Percentiles rank a stretch among this genome's conserved stretches.
These are phyloP conservation scores for Cantharis lateralis DNA, from an alignment of 2,888 invertebrate genomes.

Conservation along the genomic window DNA sequence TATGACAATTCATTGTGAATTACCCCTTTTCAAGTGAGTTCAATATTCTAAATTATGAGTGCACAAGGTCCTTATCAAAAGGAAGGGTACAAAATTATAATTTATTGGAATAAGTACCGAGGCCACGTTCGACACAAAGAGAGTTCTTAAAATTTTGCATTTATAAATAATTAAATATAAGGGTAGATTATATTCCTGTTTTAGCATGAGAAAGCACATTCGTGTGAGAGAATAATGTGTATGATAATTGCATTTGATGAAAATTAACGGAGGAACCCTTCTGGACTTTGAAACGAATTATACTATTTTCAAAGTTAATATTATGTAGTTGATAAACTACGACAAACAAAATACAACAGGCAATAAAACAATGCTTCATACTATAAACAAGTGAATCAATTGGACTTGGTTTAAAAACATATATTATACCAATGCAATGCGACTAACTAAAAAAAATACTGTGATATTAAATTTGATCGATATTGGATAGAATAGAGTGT, in stretches of 20 bases:
- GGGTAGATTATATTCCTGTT: conserved; percentile 27
- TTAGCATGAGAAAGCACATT: conserved; percentile 28
- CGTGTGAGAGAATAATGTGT: conserved; percentile 28
- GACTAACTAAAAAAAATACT: too few species aligned
- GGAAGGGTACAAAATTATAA: conserved; percentile 33
- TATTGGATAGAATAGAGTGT: too few species aligned
- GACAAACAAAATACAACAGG: background rate
- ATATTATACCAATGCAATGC: background rate
- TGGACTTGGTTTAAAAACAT: background rate
- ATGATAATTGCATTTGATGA: background rate
- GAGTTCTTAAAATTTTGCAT: conserved; percentile 32
- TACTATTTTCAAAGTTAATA: background rate
- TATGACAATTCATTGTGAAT: conserved; percentile 49
- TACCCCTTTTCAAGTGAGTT: conserved; percentile 39
- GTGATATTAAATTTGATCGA: too few species aligned
- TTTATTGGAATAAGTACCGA: conserved; percentile 30
- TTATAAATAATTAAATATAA: conserved; percentile 31
- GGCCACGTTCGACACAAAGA: conserved; percentile 26
- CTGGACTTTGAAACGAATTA: background rate
- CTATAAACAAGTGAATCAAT: background rate
- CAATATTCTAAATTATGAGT: conserved; percentile 44
- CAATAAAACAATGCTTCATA: background rate
- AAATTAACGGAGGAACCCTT: background rate
- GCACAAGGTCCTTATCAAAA: conserved; percentile 37
- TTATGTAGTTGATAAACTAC: background rate